Evolutionary conservation across 2,797 vertebrate genomes (phyloP), one percentile per base, ranked within the genome.

Genomic region (Sebastes aleutianus): DNA sequence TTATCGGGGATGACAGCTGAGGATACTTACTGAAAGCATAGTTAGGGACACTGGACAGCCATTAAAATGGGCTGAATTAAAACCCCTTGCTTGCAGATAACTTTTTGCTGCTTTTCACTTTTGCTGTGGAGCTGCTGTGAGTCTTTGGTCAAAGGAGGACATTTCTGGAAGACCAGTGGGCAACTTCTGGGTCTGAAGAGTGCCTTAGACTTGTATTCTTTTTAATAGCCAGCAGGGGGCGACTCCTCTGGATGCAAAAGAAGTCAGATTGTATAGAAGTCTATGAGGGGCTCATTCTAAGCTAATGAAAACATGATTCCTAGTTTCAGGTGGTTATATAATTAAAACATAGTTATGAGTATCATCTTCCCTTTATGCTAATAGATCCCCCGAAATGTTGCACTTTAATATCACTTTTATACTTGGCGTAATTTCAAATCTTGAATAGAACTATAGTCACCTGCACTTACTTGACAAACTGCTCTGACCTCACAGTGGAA

Each of bases 1-100:
- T 73, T 39, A 64, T 53, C 47, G 4, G 54, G 59, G 34, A 39
- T 47, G 78, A 65, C 74, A 78, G 77, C 77, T 61, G 63, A 76
- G 77, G 74, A 74, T 61, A 47, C 68, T 67, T 10, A 20, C 32
- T 36, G 68, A 64, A 54, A 36, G 66, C 54, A 47, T 10, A 24
- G 68, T 50, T 62, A 31, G 32, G 22, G 62, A 61, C 68, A 59
- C 4, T 61, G 24, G 70, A 47, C 70, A 24, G 64, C 77, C 74
- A 76, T 78, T 86, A 57, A 18, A 78, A 66, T 27, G 1, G 50
- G 31, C 64, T 56, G 34, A 68, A 79, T 34, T 16, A 76, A 64
- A 58, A 56, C 16, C 5, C 20, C 4, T 4, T 22, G 27, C 43
- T 69, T 27, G 24, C 62, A 39, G 7, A 47, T 24, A 18, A 29